phyloP scores from a whole-genome alignment of 1,140 invertebrate species.

The Listronotus oregonensis region DNA sequence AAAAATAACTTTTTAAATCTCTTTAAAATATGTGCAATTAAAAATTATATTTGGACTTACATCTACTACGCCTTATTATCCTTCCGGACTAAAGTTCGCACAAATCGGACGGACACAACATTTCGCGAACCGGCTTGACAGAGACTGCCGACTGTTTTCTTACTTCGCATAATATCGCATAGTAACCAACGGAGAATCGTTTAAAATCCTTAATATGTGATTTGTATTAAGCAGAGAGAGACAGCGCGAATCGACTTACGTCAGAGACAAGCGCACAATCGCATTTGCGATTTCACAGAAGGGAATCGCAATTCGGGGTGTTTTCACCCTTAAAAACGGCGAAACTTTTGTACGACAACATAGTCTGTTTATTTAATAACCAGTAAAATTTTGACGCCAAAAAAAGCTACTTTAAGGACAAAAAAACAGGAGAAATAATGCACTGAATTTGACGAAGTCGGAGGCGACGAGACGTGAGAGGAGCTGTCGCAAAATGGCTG shows the following conservation, averaged over 20 bases:
- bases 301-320: slow-evolving; percentile 32
- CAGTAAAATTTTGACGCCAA: slow-evolving; percentile 27
- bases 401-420: slow-evolving; percentile 36
- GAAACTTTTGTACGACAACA: slow-evolving; percentile 8
- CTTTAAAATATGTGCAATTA: too few relatives aligned
- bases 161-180: slow-evolving; percentile 43
- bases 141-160: slow-evolving; percentile 42
- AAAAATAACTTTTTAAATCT: too few relatives aligned
- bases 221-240: slow-evolving; percentile 27
- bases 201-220: slow-evolving; percentile 29
- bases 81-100: slow-evolving; percentile 31
- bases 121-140: slow-evolving; percentile 19
- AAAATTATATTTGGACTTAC: neutral
- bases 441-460: slow-evolving; percentile 40
- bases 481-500: slow-evolving; percentile 46
- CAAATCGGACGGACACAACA: slow-evolving; percentile 14
- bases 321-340: slow-evolving; percentile 33
- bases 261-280: slow-evolving; percentile 45
- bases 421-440: slow-evolving; percentile 32
- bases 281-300: slow-evolving; percentile 29
- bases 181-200: slow-evolving; percentile 48
- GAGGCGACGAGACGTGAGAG: slow-evolving; percentile 40
- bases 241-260: slow-evolving; percentile 33
- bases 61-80: slow-evolving; percentile 26
- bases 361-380: neutral